Percentiles rank a stretch among this genome's conserved stretches.
Evolutionary conservation across 2,113 vertebrate genomes (phyloP).

Genomic region (Gallinago undulata): DNA sequence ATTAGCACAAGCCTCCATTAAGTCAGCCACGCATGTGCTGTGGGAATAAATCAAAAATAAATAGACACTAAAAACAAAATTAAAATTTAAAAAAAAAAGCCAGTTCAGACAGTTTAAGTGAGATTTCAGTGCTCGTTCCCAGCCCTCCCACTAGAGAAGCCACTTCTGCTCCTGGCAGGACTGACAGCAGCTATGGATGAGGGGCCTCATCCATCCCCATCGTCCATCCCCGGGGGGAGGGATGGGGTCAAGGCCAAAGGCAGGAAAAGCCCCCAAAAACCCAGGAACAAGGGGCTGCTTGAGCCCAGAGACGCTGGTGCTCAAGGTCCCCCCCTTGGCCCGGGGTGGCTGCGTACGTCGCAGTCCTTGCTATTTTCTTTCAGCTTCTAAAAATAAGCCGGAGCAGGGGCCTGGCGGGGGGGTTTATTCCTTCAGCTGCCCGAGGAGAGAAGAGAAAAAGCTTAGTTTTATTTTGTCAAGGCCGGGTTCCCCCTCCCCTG

Average conservation of each 20-base stretch:
- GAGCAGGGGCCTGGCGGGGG: not conserved
- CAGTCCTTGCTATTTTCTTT: not conserved
- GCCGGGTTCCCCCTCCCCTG: not conserved
- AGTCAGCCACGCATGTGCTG: accelerated
- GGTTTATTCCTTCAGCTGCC: not conserved
- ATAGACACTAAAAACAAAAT: not conserved
- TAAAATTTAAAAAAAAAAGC: too few relatives aligned
- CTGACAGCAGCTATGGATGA: not conserved
- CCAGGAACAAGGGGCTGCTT: accelerated
- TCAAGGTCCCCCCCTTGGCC: accelerated
- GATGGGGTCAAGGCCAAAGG: not conserved
- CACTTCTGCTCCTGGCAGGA: accelerated
- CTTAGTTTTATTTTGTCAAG: not conserved
- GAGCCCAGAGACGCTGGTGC: accelerated
- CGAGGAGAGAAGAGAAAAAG: not conserved
- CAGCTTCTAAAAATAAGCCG: not conserved
- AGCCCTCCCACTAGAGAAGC: not conserved
- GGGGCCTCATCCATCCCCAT: not conserved
- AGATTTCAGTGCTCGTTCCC: not conserved
- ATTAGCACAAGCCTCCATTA: not conserved
- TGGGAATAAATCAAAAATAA: not conserved
- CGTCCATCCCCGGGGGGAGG: not conserved
- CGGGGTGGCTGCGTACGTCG: accelerated
- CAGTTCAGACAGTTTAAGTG: not conserved
- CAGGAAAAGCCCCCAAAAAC: not conserved